A percentile compares a stretch with the other conserved stretches of the same genome.
Conservation (phyloP, 2,113 vertebrate genomes). For the Phainopepla nitens region DNA sequence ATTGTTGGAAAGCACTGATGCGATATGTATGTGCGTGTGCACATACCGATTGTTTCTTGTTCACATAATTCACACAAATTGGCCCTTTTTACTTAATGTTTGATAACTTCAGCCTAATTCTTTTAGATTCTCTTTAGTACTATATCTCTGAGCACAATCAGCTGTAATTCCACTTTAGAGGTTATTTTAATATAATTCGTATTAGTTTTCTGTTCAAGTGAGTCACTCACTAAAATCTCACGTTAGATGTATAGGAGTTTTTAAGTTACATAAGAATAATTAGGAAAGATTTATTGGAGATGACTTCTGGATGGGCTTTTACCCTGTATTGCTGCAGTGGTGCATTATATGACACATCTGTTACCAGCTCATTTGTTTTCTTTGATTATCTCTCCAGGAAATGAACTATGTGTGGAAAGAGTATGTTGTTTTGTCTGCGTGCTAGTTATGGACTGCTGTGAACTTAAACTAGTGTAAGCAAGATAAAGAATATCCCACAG, state of each 20-base stretch:
- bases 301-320: neutral
- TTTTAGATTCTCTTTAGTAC: neutral
- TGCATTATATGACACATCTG: conserved; percentile 40
- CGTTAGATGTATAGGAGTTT: neutral
- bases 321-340: neutral
- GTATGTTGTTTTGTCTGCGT: conserved; percentile 41
- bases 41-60: conserved; percentile 18
- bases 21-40: neutral
- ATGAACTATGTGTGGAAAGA: conserved; percentile 12
- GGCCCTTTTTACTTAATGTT: conserved; percentile 1
- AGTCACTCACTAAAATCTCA: neutral
- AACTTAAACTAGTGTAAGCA: neutral
- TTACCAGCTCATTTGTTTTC: conserved; percentile 22
- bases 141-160: neutral
- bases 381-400: conserved; percentile 25
- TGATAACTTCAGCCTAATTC: neutral
- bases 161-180: neutral
- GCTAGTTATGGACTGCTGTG: neutral
- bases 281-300: conserved; percentile 6
- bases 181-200: neutral
- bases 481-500: neutral
- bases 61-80: conserved; percentile 40
- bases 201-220: neutral
- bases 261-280: neutral
- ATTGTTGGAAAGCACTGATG: conserved; percentile 60